Percentiles rank a stretch among this genome's conserved stretches.
These are phyloP conservation scores for Anguilla obscura DNA, from an alignment of 2,797 vertebrate species.

Conservation along the genomic window DNA sequence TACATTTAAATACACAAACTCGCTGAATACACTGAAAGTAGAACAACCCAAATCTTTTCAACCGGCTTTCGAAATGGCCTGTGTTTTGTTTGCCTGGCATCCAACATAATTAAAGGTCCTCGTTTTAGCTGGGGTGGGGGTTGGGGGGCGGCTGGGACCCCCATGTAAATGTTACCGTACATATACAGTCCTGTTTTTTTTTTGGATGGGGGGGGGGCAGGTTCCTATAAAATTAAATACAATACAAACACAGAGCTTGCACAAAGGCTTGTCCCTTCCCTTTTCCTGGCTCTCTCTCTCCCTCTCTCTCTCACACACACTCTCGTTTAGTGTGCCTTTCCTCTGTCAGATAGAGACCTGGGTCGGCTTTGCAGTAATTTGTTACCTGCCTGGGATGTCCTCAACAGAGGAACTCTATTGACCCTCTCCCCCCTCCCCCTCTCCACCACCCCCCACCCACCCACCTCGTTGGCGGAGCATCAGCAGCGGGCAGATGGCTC, in stretches of 20 bases:
- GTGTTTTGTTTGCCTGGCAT: background rate
- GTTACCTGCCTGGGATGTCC: conserved; percentile 16
- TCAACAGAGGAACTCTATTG: conserved; percentile 9
- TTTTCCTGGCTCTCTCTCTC: background rate
- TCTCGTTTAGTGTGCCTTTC: background rate
- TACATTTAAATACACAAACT: conserved; percentile 13
- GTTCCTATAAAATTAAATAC: background rate
- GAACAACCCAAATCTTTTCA: background rate
- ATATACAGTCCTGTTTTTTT: background rate
- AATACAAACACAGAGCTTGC: background rate
- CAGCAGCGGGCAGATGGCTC: background rate
- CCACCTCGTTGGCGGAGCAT: background rate
- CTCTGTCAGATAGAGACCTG: background rate
- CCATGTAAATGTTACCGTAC: background rate
- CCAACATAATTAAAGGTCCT: background rate
- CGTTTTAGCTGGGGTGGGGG: background rate
- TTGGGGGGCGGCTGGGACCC: background rate
- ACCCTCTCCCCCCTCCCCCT: background rate
- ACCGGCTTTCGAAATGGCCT: background rate
- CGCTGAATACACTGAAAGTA: background rate
- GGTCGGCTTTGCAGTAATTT: conserved; percentile 17
- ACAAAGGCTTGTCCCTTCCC: background rate
- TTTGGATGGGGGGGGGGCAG: background rate
- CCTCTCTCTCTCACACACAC: background rate
- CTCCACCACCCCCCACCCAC: background rate